phyloP scores from a whole-genome alignment of 2,888 invertebrate genomes.

The Drosophila ezoana region DNA sequence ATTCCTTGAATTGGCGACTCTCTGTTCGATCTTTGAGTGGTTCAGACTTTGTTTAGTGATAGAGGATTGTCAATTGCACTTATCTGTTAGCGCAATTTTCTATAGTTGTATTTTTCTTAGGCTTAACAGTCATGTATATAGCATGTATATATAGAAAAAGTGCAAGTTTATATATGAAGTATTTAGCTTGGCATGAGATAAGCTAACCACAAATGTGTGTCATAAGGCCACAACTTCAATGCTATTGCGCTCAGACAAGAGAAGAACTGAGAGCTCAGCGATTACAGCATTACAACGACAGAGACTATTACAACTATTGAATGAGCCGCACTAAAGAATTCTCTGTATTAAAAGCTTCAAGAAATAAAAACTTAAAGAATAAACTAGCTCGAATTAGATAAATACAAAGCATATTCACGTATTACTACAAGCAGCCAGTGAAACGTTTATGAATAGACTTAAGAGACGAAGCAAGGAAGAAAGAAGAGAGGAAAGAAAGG shows the following conservation, averaged over 20 bases:
- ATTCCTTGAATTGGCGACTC: slow-evolving; percentile 41
- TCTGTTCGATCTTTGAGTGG: slow-evolving; percentile 23
- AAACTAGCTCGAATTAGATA: no score
- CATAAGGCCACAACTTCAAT: slow-evolving; percentile 80
- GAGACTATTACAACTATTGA: neutral
- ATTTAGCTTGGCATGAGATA: slow-evolving; percentile 56
- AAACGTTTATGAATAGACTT: neutral
- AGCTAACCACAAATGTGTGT: slow-evolving; percentile 76
- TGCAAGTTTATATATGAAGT: slow-evolving; percentile 24
- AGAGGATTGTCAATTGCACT: slow-evolving; percentile 27
- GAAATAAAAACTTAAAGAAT: no score
- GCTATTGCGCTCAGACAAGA: slow-evolving; percentile 58
- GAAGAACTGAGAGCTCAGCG: slow-evolving; percentile 28
- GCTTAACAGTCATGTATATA: neutral
- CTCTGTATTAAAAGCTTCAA: neutral
- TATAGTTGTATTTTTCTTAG: slow-evolving; percentile 9
- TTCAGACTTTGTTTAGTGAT: slow-evolving; percentile 53
- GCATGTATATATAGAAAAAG: slow-evolving; percentile 11
- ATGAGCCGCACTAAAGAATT: neutral
- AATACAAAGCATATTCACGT: no score
- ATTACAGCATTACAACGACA: slow-evolving; percentile 19
- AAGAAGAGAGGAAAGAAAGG: no score
- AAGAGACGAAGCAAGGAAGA: neutral
- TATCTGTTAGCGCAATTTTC: slow-evolving; percentile 29
- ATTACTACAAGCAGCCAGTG: neutral